Percentiles rank a stretch among this genome's conserved stretches.
Conservation (phyloP, 2,113 vertebrate genomes). For the Pomatostomus ruficeps region DNA sequence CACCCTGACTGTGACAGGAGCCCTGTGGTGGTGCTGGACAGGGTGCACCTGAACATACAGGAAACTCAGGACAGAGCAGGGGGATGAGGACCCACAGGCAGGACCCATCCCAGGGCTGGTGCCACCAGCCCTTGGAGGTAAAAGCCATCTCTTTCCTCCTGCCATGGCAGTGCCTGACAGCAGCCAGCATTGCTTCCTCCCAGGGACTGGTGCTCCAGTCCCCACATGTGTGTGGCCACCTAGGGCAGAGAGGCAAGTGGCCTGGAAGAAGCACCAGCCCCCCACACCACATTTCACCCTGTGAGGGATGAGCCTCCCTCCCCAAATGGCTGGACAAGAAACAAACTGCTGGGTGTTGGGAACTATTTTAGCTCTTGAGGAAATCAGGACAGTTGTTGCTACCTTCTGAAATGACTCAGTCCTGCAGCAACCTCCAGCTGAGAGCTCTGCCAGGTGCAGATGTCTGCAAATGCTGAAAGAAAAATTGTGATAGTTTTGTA, state of each 20-base stretch:
- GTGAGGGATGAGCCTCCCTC: background rate
- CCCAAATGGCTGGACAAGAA: background rate
- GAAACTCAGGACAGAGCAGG: background rate
- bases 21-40: background rate
- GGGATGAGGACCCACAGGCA: background rate
- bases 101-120: background rate
- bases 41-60: background rate
- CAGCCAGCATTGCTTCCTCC: accelerated
- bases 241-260: background rate
- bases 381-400: background rate
- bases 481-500: background rate
- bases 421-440: background rate
- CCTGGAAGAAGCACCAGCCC: background rate
- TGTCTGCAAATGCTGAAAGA: background rate
- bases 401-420: background rate
- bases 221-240: accelerated
- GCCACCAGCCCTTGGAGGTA: background rate
- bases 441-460: background rate
- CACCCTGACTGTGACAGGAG: accelerated
- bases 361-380: background rate
- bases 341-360: background rate
- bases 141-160: background rate
- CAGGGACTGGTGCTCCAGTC: background rate
- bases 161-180: background rate
- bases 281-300: background rate